These are phyloP conservation scores for silkworm (Bombyx mori) DNA, from an alignment of 1,140 invertebrate species.

Conservation along the genomic window DNA sequence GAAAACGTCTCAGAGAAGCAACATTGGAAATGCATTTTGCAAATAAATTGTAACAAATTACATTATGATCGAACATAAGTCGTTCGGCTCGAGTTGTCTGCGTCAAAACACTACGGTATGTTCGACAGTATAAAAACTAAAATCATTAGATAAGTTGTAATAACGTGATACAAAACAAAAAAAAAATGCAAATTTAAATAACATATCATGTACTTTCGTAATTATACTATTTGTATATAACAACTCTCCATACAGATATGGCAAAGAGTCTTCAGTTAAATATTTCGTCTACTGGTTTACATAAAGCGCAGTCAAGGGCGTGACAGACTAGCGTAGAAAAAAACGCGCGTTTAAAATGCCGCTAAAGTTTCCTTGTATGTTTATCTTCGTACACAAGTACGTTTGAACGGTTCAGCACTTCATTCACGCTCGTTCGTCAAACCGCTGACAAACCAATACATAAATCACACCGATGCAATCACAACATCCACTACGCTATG, in stretches of 20 bases:
- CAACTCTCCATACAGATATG: slow-evolving; percentile 28
- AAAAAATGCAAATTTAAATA: slow-evolving; percentile 12
- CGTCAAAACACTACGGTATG: too few species aligned
- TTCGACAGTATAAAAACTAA: too few species aligned
- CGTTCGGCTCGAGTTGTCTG: too few species aligned
- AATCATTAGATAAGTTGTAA: too few species aligned
- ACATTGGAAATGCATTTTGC: too few species aligned
- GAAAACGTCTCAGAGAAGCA: too few species aligned
- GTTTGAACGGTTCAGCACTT: not conserved
- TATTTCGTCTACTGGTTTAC: slow-evolving; percentile 1
- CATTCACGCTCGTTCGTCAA: not conserved
- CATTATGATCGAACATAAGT: too few species aligned
- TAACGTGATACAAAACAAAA: slow-evolving; percentile 1
- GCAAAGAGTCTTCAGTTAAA: not conserved
- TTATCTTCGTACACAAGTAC: too few species aligned
- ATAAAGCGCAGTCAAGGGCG: not conserved
- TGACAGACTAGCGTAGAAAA: not conserved
- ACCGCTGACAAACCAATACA: not conserved
- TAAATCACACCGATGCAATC: slow-evolving; percentile 34
- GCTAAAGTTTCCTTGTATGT: too few species aligned
- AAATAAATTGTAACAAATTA: too few species aligned
- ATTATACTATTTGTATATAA: slow-evolving; percentile 8
- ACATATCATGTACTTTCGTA: slow-evolving; percentile 33
- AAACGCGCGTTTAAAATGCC: too few species aligned
- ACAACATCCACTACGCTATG: slow-evolving; percentile 46